Conservation (phyloP, 2,888 invertebrate species). For the Sturmia bella region DNA sequence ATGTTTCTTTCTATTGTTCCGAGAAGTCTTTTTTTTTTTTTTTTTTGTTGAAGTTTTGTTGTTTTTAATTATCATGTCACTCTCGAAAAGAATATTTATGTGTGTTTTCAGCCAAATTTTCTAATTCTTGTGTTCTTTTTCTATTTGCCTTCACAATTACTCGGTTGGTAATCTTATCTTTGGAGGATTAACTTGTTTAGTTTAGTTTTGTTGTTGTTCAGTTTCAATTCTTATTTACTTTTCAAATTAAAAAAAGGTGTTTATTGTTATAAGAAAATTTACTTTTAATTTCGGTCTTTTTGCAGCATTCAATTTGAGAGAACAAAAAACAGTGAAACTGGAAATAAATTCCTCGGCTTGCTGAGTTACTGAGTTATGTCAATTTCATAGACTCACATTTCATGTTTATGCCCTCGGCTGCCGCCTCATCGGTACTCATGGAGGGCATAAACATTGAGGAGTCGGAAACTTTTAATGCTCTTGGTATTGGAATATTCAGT, state of each 20-base stretch:
- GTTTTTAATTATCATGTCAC: slow-evolving; percentile 10
- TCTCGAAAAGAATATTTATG: neutral
- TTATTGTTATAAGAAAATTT: slow-evolving; percentile 28
- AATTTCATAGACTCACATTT: too few relatives aligned
- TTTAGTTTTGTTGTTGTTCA: slow-evolving; percentile 16
- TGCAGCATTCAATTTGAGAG: neutral
- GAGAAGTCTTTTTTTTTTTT: too few relatives aligned
- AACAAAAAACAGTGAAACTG: slow-evolving; percentile 23
- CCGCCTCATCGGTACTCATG: too few relatives aligned
- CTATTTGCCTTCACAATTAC: neutral
- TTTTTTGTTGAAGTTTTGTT: neutral
- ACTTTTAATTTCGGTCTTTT: slow-evolving; percentile 34
- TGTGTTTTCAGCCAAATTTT: neutral
- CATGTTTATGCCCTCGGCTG: too few relatives aligned
- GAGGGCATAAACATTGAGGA: too few relatives aligned
- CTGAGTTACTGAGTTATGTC: too few relatives aligned
- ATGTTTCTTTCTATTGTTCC: too few relatives aligned
- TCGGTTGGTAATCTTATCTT: slow-evolving; percentile 28
- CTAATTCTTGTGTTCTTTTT: neutral
- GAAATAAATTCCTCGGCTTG: neutral
- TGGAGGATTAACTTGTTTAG: slow-evolving; percentile 13
- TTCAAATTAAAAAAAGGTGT: neutral
- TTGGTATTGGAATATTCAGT: too few relatives aligned
- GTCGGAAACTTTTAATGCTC: too few relatives aligned
- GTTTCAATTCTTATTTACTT: slow-evolving; percentile 1